phyloP scores from a whole-genome alignment of 2,888 invertebrate genomes.

The Philhelius pedissequus region DNA sequence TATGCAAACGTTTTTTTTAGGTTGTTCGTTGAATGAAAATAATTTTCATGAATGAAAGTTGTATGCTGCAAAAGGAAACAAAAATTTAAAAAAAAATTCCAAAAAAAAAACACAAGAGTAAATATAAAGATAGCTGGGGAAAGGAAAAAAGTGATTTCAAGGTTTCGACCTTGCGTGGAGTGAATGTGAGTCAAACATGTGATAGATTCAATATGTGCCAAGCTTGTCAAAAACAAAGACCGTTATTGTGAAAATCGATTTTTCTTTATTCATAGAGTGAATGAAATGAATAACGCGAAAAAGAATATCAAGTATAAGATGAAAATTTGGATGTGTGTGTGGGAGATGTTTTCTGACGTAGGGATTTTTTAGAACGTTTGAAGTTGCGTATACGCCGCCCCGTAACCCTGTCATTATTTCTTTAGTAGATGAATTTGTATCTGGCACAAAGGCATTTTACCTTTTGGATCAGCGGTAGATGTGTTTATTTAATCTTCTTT shows the following conservation, averaged over 20 bases:
- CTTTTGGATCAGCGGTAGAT: too few relatives aligned
- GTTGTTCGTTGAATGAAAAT: conserved; percentile 26
- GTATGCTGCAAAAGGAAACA: conserved; percentile 4
- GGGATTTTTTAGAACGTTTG: not conserved
- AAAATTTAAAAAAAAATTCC: not conserved
- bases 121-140: not conserved
- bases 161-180: conserved; percentile 22
- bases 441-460: too few relatives aligned
- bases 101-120: not conserved
- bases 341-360: not conserved
- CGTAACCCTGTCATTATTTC: not conserved
- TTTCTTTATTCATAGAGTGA: not conserved
- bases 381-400: not conserved
- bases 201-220: conserved; percentile 1
- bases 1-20: not conserved
- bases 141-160: conserved; percentile 8
- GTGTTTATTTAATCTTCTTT: too few relatives aligned
- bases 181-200: conserved; percentile 26
- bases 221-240: not conserved
- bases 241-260: conserved; percentile 17
- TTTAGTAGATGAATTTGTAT: too few relatives aligned
- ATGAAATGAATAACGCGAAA: not conserved
- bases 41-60: conserved; percentile 59
- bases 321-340: not conserved
- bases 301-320: not conserved